Evolutionary conservation across 2,113 vertebrate species (phyloP).

Genomic region (Colinus virginianus): DNA sequence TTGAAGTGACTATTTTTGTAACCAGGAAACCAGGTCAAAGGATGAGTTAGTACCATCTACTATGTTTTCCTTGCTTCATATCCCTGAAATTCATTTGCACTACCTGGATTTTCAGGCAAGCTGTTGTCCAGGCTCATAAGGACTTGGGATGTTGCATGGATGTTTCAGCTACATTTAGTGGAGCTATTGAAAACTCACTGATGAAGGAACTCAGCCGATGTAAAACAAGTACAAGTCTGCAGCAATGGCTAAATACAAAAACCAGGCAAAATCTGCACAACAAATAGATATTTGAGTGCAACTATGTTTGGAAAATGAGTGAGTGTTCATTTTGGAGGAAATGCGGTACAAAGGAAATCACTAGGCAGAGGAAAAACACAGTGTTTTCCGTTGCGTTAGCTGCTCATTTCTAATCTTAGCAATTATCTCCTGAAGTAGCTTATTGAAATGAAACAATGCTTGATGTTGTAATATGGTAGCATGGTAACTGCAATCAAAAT

Average conservation of each 20-base stretch:
- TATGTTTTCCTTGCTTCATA: slow-evolving; percentile 40
- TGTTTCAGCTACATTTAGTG: neutral
- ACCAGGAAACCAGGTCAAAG: slow-evolving; percentile 6
- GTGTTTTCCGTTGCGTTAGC: neutral
- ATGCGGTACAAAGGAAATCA: neutral
- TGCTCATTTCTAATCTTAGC: neutral
- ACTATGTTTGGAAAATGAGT: neutral
- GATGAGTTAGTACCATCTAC: neutral
- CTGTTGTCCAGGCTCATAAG: neutral
- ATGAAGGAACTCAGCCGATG: neutral
- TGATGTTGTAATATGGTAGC: neutral
- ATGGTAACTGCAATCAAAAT: neutral
- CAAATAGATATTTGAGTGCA: neutral
- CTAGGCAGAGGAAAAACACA: neutral
- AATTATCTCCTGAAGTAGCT: neutral
- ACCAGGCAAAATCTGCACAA: neutral
- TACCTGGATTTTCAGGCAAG: neutral
- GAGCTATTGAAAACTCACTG: neutral
- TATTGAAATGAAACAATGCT: neutral
- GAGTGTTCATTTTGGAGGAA: neutral
- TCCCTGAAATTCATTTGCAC: neutral
- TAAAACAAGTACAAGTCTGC: neutral
- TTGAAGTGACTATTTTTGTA: slow-evolving; percentile 31
- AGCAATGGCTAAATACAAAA: neutral
- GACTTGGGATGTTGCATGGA: neutral